Evolutionary conservation across 1,140 invertebrate genomes (phyloP).

Genomic region (Contarinia nasturtii): DNA sequence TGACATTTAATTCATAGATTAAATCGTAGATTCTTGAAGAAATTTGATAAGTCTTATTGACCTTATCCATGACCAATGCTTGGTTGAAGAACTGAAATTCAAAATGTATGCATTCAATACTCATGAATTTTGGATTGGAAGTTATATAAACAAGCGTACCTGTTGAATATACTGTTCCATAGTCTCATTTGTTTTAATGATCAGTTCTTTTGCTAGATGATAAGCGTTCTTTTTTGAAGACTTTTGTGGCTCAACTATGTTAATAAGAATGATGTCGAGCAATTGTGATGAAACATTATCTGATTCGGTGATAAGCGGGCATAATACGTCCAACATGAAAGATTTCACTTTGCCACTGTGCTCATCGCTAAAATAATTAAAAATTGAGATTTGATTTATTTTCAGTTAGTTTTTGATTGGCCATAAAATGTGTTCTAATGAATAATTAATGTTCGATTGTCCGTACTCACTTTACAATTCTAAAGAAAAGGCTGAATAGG

Average conservation of each 20-base stretch:
- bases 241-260: conserved; percentile 92
- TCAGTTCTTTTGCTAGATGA: conserved; percentile 74
- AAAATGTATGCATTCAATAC: conserved; percentile 1
- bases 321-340: conserved; percentile 89
- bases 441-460: no score
- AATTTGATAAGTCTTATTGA: conserved; percentile 61
- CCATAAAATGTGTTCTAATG: no score
- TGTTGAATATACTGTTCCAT: conserved; percentile 87
- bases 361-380: conserved; percentile 62
- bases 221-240: conserved; percentile 79
- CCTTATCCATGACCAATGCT: conserved; percentile 77
- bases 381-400: no score
- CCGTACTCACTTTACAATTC: conserved; percentile 69
- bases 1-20: conserved; percentile 91
- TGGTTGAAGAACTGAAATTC: conserved; percentile 79
- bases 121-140: background rate
- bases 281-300: conserved; percentile 88
- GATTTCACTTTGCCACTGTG: conserved; percentile 90
- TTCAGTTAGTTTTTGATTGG: no score
- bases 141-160: conserved; percentile 37
- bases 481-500: conserved; percentile 89
- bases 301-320: conserved; percentile 84
- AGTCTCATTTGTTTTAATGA: conserved; percentile 77
- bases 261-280: conserved; percentile 82
- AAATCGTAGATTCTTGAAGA: conserved; percentile 82